phyloP scores from a whole-genome alignment of 2,113 vertebrate genomes.

The Alaudala cheleensis region DNA sequence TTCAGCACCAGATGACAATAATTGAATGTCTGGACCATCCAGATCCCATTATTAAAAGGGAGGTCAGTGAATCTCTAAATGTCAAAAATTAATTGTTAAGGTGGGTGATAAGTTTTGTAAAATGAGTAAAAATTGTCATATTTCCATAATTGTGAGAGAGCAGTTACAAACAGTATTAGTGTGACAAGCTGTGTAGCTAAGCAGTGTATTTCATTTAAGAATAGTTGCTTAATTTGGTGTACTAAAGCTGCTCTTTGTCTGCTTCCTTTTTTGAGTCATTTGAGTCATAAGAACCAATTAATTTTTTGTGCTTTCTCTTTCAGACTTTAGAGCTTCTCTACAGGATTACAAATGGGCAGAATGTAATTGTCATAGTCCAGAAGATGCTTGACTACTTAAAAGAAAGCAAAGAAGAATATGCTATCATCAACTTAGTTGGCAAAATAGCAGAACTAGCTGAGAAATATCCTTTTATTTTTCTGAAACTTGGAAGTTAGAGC shows the following conservation, averaged over 20 bases:
- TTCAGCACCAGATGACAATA: conserved; percentile 98
- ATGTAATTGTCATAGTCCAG: conserved; percentile 90
- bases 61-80: conserved; percentile 77
- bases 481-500: neutral
- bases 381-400: conserved; percentile 94
- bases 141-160: neutral
- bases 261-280: neutral
- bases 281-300: neutral
- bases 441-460: conserved; percentile 95
- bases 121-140: neutral
- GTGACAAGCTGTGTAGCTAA: neutral
- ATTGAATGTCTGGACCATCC: conserved; percentile 96
- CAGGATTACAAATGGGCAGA: conserved; percentile 94
- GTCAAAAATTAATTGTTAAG: neutral
- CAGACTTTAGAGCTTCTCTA: conserved; percentile 96
- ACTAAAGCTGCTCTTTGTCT: neutral
- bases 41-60: conserved; percentile 94
- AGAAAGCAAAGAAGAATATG: conserved; percentile 86
- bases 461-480: conserved; percentile 85
- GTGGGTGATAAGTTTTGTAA: neutral
- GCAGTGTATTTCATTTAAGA: neutral
- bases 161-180: neutral
- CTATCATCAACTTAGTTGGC: conserved; percentile 85
- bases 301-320: conserved; percentile 25
- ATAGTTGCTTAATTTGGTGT: neutral